Percentiles rank a stretch among this genome's conserved stretches.
phyloP scores from a whole-genome alignment of 2,797 vertebrate species.

The Eremophila alpestris region DNA sequence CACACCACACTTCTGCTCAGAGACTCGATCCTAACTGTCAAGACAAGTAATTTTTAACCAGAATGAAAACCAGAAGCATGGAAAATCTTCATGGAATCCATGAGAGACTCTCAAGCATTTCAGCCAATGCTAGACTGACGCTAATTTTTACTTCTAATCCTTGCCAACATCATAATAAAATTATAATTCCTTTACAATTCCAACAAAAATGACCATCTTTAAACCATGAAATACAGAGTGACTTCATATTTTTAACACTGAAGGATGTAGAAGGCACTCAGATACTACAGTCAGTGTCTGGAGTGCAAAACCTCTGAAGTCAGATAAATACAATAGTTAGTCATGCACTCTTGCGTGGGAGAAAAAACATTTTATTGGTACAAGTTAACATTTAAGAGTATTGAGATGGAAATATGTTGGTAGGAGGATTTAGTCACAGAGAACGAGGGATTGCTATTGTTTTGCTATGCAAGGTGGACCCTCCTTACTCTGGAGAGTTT shows the following conservation, averaged over 20 bases:
- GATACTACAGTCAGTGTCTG: not conserved
- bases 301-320: not conserved
- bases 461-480: not conserved
- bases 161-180: not conserved
- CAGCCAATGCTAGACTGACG: not conserved
- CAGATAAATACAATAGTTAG: not conserved
- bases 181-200: not conserved
- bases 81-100: not conserved
- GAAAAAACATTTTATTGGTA: not conserved
- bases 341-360: not conserved
- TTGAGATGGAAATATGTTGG: not conserved
- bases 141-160: not conserved
- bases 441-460: not conserved
- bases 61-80: not conserved
- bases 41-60: not conserved
- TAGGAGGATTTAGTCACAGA: not conserved
- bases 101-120: not conserved
- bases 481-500: not conserved
- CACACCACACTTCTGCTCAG: not conserved
- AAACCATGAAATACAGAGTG: not conserved
- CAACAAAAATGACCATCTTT: not conserved
- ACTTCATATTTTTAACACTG: not conserved
- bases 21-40: not conserved
- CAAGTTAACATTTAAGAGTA: not conserved
- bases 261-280: not conserved